phyloP scores from a whole-genome alignment of 1,140 invertebrate species.

The Cherax quadricarinatus region DNA sequence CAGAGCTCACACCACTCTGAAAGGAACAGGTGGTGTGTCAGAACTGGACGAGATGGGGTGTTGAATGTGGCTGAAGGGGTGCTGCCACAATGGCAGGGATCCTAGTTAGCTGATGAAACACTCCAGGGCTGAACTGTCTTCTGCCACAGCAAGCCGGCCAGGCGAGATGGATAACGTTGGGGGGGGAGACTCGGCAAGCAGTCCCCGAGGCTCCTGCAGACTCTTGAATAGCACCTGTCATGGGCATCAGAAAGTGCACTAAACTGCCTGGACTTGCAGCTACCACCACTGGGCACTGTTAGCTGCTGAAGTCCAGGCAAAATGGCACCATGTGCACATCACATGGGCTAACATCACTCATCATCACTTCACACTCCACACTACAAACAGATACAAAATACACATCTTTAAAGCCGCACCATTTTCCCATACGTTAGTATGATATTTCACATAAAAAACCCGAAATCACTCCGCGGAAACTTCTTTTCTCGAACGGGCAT shows the following conservation, averaged over 20 bases:
- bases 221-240: constrained; percentile 52
- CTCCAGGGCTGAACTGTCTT: neutral
- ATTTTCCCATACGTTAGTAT: constrained; percentile 27
- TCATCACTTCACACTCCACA: constrained; percentile 44
- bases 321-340: neutral
- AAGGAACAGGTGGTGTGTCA: neutral
- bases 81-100: neutral
- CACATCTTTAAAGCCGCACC: constrained; percentile 32
- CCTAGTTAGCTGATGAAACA: neutral
- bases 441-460: constrained; percentile 29
- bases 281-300: neutral
- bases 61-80: neutral
- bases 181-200: constrained; percentile 14
- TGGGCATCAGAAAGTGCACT: constrained; percentile 62
- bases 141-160: constrained; percentile 3
- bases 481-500: constrained; percentile 16
- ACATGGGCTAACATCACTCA: constrained; percentile 34
- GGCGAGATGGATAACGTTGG: neutral
- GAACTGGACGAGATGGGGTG: neutral
- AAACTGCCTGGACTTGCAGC: constrained; percentile 43
- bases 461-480: constrained; percentile 26
- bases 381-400: constrained; percentile 32
- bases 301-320: constrained; percentile 2
- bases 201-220: constrained; percentile 38
- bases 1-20: constrained; percentile 5